Base-by-base conservation (phyloP, 2,797 vertebrate genomes). In the Loris lydekkerianus region DNA sequence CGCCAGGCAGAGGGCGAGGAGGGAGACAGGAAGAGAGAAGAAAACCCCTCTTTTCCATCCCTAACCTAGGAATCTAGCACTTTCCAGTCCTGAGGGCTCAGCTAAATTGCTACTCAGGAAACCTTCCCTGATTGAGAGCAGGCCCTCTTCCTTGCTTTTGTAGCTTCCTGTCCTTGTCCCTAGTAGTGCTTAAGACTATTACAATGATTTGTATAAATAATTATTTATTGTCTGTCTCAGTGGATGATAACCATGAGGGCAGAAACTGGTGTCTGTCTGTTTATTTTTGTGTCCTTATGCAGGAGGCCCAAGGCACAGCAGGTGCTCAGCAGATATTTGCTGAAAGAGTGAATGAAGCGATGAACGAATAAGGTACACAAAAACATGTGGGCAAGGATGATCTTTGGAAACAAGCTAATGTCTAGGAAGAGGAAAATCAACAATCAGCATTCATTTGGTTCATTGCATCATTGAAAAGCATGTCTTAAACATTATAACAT, bases 391-490 rank as follows among this genome's bases (percentile, higher is more conserved):
- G n/a, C 7, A 90, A 56, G 56, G 75, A 86, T 56, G 77, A 76
- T 56, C 46, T 81, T 61, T 72, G 40, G 69, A 92, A 90, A 89
- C 37, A 89, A 91, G 15, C 25, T 60, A 76, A 70, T 18, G 37
- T 86, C 6, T 49, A 84, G 67, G 29, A 92, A 89, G 53, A 65
- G 21, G 27, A 49, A 93, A 87, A 82, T 21, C 31, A 95, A 83
- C 63, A 15, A 34, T 11, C 46, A 81, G 27, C n/a, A 43, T 40
- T 4, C 8, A 63, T 70, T 76, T 84, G 69, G 87, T 67, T 23
- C 15, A 65, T 80, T 14, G 69, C 1, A 78, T 72, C 40, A 80
- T 70, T 63, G 53, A 95, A 93, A 80, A 60, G 23, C 2, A 13
- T 67, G n/a, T 65, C 43, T 77, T 92, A 29, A 60, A 84, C 58